Conservation (phyloP, 2,888 invertebrate species). For the Liopterus haemorrhoidalis region DNA sequence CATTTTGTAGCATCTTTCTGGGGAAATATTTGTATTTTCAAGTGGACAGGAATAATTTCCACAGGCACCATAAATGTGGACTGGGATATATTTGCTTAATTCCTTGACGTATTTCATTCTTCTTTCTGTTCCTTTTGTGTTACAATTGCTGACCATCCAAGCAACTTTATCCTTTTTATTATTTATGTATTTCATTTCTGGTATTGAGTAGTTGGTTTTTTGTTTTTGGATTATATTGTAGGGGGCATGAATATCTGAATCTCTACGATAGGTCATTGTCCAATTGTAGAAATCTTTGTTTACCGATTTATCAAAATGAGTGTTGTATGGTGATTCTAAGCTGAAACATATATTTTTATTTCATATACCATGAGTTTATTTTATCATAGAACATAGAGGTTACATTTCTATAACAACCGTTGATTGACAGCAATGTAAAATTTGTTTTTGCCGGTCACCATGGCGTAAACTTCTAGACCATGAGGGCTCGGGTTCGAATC, state of each 20-base stretch:
- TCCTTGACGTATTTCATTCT: slow-evolving; percentile 46
- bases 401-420: too few species aligned
- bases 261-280: slow-evolving; percentile 54
- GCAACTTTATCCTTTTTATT: slow-evolving; percentile 49
- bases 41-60: too few species aligned
- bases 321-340: slow-evolving; percentile 45
- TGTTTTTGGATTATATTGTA: slow-evolving; percentile 34
- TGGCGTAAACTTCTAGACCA: too few species aligned
- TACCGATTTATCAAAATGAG: slow-evolving; percentile 24
- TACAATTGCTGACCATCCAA: slow-evolving; percentile 47
- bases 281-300: slow-evolving; percentile 50
- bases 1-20: slow-evolving; percentile 51
- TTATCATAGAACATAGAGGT: too few species aligned
- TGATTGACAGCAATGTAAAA: too few species aligned
- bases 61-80: slow-evolving; percentile 61
- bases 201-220: slow-evolving; percentile 29
- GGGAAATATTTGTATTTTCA: too few species aligned
- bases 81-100: slow-evolving; percentile 51
- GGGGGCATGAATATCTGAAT: slow-evolving; percentile 43
- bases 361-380: too few species aligned
- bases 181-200: slow-evolving; percentile 27
- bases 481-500: too few species aligned
- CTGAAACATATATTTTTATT: too few species aligned
- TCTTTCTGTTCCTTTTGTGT: slow-evolving; percentile 37
- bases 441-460: too few species aligned